A percentile compares a stretch with the other conserved stretches of the same genome.
Evolutionary conservation across 2,888 invertebrate genomes (phyloP).

Genomic region (Drosophila sordidula): DNA sequence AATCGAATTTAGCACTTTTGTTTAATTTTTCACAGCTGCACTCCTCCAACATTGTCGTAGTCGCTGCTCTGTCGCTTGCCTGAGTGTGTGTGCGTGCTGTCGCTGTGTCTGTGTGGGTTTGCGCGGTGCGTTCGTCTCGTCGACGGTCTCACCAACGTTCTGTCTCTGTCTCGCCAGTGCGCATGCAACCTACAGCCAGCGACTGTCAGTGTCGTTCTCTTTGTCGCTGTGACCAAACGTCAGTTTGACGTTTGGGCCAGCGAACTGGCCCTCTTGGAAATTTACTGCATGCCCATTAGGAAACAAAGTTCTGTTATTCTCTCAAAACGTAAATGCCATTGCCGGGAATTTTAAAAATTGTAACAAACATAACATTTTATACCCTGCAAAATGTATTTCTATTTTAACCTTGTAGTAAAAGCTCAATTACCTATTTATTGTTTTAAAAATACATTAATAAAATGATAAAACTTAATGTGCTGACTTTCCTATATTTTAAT

Average conservation of each 20-base stretch:
- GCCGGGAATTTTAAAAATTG: too few relatives aligned
- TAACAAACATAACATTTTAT: not conserved
- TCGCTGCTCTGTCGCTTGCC: conserved; percentile 55
- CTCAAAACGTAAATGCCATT: not conserved
- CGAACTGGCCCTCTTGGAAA: conserved; percentile 58
- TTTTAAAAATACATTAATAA: not conserved
- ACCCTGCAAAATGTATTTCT: too few relatives aligned
- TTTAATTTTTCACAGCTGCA: conserved; percentile 68
- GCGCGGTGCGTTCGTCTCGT: conserved; percentile 63
- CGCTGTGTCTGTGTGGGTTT: conserved; percentile 47
- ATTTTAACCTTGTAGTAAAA: too few relatives aligned
- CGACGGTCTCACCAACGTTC: conserved; percentile 70
- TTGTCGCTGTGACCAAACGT: conserved; percentile 68
- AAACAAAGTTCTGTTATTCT: conserved; percentile 7
- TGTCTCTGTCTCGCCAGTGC: conserved; percentile 56
- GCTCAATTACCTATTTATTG: too few relatives aligned
- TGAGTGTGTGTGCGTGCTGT: conserved; percentile 24
- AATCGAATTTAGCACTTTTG: conserved; percentile 57
- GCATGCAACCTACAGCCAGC: conserved; percentile 35
- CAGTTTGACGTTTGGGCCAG: conserved; percentile 67
- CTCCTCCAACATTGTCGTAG: conserved; percentile 69
- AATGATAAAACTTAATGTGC: not conserved
- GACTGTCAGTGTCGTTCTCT: conserved; percentile 71
- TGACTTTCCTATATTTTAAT: too few relatives aligned
- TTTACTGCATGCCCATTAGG: conserved; percentile 16